These are phyloP conservation scores for Amblyopsis hoosieri DNA, from an alignment of 2,797 vertebrate species.

Conservation along the genomic window DNA sequence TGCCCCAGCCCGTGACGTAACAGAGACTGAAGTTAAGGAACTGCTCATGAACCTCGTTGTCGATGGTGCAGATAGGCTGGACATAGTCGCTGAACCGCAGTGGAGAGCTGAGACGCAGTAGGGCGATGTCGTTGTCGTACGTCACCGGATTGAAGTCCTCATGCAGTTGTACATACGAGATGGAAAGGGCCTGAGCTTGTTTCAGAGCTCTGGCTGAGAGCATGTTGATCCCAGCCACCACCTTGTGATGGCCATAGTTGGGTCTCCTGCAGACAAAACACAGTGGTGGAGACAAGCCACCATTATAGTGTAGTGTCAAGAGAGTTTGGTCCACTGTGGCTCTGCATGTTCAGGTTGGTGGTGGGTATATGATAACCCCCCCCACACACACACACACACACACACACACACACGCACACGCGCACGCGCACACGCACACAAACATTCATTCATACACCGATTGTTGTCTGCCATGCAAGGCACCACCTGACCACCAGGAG, in stretches of 20 bases:
- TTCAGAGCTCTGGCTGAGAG: conserved; percentile 23
- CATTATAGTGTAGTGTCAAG: not conserved
- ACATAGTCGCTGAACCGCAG: conserved; percentile 44
- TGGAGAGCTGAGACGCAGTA: conserved; percentile 50
- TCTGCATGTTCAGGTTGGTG: not conserved
- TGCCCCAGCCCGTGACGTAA: conserved; percentile 68
- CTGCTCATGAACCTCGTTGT: conserved; percentile 38
- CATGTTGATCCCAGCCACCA: conserved; percentile 45
- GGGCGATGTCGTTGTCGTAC: conserved; percentile 48
- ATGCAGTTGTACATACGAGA: conserved; percentile 42
- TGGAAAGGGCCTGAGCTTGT: conserved; percentile 42
- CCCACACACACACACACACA: no score
- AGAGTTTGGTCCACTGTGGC: not conserved
- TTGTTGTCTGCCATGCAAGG: no score
- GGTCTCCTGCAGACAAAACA: conserved; percentile 26
- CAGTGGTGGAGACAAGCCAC: not conserved
- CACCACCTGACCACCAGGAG: no score
- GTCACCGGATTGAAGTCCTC: not conserved
- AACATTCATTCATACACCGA: no score
- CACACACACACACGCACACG: no score
- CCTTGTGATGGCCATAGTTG: conserved; percentile 6
- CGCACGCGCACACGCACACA: no score
- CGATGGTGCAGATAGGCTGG: conserved; percentile 52
- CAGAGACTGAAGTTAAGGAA: conserved; percentile 56
- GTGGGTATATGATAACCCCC: no score